phyloP scores from a whole-genome alignment of 92 coral and sea anemone species.

The Galaxea fascicularis region DNA sequence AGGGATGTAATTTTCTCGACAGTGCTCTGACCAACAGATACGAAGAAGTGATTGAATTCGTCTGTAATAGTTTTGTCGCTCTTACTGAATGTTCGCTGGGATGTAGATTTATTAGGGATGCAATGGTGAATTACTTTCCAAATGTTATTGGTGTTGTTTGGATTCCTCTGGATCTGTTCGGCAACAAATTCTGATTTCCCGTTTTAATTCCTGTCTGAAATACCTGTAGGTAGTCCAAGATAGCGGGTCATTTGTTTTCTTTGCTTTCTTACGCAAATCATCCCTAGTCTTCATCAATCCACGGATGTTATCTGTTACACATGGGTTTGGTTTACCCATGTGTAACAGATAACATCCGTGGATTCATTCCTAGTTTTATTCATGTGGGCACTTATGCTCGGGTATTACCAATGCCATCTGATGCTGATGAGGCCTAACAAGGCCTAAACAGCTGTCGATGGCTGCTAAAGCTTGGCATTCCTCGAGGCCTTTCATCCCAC shows the following conservation, averaged over 20 bases:
- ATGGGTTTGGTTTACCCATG: no score
- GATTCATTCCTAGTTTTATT: no score
- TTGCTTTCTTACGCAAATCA: conserved; percentile 8
- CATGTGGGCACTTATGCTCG: no score
- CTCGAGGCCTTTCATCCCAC: no score
- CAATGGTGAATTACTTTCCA: conserved; percentile 32
- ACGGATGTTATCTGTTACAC: conserved; percentile 43
- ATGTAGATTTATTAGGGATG: conserved; percentile 12
- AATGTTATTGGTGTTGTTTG: no score
- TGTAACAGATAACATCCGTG: conserved; percentile 43
- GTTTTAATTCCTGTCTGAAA: conserved; percentile 22
- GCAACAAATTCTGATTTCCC: conserved; percentile 50
- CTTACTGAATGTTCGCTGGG: conserved; percentile 14
- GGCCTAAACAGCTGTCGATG: no score
- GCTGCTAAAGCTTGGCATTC: no score
- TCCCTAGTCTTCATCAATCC: conserved; percentile 40
- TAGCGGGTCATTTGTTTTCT: conserved; percentile 38
- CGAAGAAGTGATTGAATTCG: conserved; percentile 5
- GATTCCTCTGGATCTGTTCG: conserved; percentile 38
- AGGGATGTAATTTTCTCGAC: conserved; percentile 4
- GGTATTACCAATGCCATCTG: no score
- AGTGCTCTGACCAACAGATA: conserved; percentile 4
- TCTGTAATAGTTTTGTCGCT: conserved; percentile 41
- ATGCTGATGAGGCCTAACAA: no score
- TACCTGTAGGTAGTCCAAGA: conserved; percentile 47